Conservation (phyloP, 1,140 invertebrate species). For the Heliconius eleuchia region DNA sequence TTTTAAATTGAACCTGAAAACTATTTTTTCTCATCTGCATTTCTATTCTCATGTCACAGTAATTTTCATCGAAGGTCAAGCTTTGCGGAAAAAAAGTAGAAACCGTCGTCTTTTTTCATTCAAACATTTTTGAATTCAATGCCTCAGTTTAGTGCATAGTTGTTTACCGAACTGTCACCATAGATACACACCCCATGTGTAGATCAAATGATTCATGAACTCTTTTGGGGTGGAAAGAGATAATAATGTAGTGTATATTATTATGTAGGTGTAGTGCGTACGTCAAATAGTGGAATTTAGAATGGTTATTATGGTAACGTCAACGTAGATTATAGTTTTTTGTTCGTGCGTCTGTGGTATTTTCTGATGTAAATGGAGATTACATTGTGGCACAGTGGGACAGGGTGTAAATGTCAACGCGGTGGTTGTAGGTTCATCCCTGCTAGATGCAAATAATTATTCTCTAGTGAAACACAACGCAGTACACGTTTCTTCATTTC, state of each 20-base stretch:
- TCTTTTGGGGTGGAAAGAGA: background rate
- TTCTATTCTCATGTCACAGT: background rate
- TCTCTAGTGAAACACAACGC: no score
- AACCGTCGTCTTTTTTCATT: background rate
- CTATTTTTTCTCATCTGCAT: background rate
- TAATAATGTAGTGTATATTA: background rate
- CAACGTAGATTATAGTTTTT: background rate
- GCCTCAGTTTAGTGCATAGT: background rate
- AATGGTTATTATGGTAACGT: background rate
- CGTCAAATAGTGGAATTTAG: constrained; percentile 9
- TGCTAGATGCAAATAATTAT: no score
- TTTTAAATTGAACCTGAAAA: background rate
- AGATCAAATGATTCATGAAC: background rate
- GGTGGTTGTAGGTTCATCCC: no score
- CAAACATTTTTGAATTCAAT: background rate
- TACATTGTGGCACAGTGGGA: no score
- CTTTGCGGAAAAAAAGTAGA: background rate
- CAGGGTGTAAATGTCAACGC: no score
- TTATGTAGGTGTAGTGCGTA: background rate
- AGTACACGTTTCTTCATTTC: no score
- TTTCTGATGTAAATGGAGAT: background rate
- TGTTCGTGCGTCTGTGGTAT: background rate
- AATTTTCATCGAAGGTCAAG: background rate
- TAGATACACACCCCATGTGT: background rate
- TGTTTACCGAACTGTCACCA: constrained; percentile 12